A percentile compares a stretch with the other conserved stretches of the same genome.
Evolutionary conservation across 2,797 vertebrate species (phyloP).

Genomic region (Benthosema pterotum): DNA sequence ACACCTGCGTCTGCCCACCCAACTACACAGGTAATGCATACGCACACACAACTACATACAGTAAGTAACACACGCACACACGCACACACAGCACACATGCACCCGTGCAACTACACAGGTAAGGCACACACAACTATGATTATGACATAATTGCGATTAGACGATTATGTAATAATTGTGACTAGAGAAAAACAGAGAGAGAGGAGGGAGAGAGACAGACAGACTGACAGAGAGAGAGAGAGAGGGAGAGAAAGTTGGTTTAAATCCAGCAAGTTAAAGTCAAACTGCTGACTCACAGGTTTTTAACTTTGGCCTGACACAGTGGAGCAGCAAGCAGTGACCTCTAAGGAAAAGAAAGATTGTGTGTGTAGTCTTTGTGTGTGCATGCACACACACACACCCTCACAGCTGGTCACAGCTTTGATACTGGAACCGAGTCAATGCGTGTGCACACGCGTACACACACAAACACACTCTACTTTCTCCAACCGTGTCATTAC

Average conservation of each 20-base stretch:
- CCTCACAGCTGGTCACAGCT: constrained; percentile 35
- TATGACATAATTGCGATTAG: too few relatives aligned
- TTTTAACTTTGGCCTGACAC: constrained; percentile 53
- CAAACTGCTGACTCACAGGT: constrained; percentile 59
- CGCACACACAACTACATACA: constrained; percentile 16
- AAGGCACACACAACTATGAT: too few relatives aligned
- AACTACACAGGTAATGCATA: constrained; percentile 81
- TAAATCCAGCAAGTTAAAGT: constrained; percentile 30
- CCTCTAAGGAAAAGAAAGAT: constrained; percentile 32
- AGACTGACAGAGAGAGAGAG: constrained; percentile 12
- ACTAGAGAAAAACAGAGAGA: too few relatives aligned
- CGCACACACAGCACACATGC: constrained; percentile 2
- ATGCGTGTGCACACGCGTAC: constrained; percentile 46
- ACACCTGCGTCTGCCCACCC: constrained; percentile 90
- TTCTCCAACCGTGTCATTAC: constrained; percentile 56
- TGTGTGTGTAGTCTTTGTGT: too few relatives aligned
- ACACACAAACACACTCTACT: constrained; percentile 2
- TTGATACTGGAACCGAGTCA: constrained; percentile 57
- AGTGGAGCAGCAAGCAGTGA: constrained; percentile 20
- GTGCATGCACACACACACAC: constrained; percentile 5
- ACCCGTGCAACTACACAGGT: not conserved
- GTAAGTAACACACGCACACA: not conserved
- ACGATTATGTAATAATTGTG: too few relatives aligned
- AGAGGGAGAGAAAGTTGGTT: constrained; percentile 5
- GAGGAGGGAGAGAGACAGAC: not conserved